Percentiles rank a stretch among this genome's conserved stretches.
phyloP scores from a whole-genome alignment of 1,140 invertebrate species.

The Notospermus geniculatus region DNA sequence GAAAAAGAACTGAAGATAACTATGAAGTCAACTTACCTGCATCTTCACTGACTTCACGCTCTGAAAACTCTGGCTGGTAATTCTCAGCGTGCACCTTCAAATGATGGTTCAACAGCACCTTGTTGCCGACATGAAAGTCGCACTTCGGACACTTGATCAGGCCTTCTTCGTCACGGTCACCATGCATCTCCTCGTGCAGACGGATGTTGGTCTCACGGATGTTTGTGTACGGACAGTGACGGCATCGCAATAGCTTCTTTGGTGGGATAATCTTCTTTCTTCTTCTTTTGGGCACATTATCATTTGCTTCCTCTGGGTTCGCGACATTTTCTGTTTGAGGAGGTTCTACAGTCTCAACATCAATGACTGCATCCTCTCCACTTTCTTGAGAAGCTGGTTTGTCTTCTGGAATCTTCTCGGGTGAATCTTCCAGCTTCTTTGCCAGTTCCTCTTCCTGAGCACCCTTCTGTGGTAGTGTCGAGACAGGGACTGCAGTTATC shows the following conservation, averaged over 20 bases:
- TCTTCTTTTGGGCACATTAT: slow-evolving; percentile 33
- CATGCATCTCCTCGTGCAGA: slow-evolving; percentile 85
- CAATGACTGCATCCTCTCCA: neutral
- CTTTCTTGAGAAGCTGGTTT: neutral
- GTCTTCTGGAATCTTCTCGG: neutral
- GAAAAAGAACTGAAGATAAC: too few relatives aligned
- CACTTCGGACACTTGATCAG: slow-evolving; percentile 77
- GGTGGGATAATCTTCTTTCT: slow-evolving; percentile 61
- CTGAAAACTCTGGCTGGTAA: slow-evolving; percentile 22
- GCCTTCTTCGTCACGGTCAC: slow-evolving; percentile 57
- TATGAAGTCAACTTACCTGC: slow-evolving; percentile 7
- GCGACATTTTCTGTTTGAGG: slow-evolving; percentile 35
- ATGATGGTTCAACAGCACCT: slow-evolving; percentile 74
- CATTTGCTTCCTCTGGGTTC: slow-evolving; percentile 40
- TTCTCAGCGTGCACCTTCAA: slow-evolving; percentile 68
- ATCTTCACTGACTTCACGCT: slow-evolving; percentile 16
- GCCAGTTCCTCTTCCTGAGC: neutral
- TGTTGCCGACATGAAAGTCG: slow-evolving; percentile 77
- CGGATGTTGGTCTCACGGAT: slow-evolving; percentile 68
- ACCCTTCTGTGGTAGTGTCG: neutral
- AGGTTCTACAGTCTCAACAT: neutral
- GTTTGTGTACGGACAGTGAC: slow-evolving; percentile 81
- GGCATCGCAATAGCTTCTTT: slow-evolving; percentile 81
- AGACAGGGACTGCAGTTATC: slow-evolving; percentile 38
- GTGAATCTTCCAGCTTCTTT: neutral